A percentile compares a stretch with the other conserved stretches of the same genome.
phyloP scores from a whole-genome alignment of 1,140 invertebrate species.

The Danaus melanippus region DNA sequence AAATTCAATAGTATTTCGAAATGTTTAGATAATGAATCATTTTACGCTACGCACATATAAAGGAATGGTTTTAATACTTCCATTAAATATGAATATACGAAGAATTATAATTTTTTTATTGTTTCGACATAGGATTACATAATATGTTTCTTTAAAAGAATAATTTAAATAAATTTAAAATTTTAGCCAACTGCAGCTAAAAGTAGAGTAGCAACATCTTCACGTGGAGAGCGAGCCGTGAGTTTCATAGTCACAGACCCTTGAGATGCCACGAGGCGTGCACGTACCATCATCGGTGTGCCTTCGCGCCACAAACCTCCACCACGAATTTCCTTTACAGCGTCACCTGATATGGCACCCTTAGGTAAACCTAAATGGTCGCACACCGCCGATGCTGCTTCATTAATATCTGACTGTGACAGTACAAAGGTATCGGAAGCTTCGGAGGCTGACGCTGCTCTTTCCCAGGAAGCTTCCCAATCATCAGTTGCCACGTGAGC shows the following conservation, averaged over 20 bases:
- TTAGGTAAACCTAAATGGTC: conserved; percentile 90
- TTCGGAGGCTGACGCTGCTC: conserved; percentile 29
- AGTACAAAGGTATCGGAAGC: conserved; percentile 42
- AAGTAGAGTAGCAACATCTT: conserved; percentile 87
- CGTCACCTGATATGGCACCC: conserved; percentile 32
- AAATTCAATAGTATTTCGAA: too few species aligned
- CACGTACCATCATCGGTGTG: conserved; percentile 87
- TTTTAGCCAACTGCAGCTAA: conserved; percentile 85
- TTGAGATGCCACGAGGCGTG: conserved; percentile 84
- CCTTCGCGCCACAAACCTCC: conserved; percentile 75
- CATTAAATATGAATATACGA: too few species aligned
- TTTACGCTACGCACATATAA: too few species aligned
- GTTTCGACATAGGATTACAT: too few species aligned
- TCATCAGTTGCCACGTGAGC: conserved; percentile 33
- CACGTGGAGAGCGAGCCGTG: conserved; percentile 74
- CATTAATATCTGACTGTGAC: conserved; percentile 81
- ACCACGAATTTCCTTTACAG: conserved; percentile 81
- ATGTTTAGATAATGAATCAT: too few species aligned
- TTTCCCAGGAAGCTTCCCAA: conserved; percentile 43
- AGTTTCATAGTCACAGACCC: conserved; percentile 83
- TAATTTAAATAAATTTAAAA: too few species aligned
- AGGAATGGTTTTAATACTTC: too few species aligned
- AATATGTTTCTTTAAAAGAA: too few species aligned
- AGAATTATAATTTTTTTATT: too few species aligned
- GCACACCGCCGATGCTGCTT: conserved; percentile 83